Evolutionary conservation across 37 sponge, comb jelly and placozoan genomes (phyloP).

Genomic region (Petrosia ficiformis): DNA sequence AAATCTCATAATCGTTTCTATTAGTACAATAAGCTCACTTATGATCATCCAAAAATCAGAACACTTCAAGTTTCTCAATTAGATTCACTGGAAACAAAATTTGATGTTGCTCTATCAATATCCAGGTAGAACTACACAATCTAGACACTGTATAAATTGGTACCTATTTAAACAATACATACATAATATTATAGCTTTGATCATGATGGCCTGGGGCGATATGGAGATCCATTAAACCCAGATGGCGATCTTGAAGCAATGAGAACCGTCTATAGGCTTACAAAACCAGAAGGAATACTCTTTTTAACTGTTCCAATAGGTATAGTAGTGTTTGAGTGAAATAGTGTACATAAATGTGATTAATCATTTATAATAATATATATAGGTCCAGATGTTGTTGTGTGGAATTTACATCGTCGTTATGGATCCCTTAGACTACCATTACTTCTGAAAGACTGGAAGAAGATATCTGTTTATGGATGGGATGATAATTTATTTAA

Average conservation of each 20-base stretch:
- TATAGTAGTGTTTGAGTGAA: background rate
- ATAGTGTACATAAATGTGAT: too few relatives aligned
- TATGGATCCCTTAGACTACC: conserved; percentile 67
- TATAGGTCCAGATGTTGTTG: conserved; percentile 74
- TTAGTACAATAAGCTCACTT: conserved; percentile 64
- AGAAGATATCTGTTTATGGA: conserved; percentile 50
- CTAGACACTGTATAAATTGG: background rate
- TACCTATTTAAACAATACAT: background rate
- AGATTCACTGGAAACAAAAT: background rate
- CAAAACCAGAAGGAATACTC: conserved; percentile 40
- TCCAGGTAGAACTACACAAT: conserved; percentile 17
- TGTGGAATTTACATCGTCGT: conserved; percentile 85
- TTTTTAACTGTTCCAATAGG: conserved; percentile 82
- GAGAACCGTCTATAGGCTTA: conserved; percentile 25
- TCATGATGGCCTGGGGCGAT: conserved; percentile 87
- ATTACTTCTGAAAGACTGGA: conserved; percentile 57
- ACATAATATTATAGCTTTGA: conserved; percentile 55
- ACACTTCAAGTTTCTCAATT: conserved; percentile 19
- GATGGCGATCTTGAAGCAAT: conserved; percentile 64
- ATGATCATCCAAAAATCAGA: conserved; percentile 52
- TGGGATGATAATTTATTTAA: conserved; percentile 58
- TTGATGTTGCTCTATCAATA: conserved; percentile 45
- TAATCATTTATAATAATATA: background rate
- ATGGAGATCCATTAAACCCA: conserved; percentile 82
- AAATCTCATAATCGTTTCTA: background rate